These are phyloP conservation scores for Hypotaenidia okinawae DNA, from an alignment of 2,797 vertebrate genomes.

Conservation along the genomic window DNA sequence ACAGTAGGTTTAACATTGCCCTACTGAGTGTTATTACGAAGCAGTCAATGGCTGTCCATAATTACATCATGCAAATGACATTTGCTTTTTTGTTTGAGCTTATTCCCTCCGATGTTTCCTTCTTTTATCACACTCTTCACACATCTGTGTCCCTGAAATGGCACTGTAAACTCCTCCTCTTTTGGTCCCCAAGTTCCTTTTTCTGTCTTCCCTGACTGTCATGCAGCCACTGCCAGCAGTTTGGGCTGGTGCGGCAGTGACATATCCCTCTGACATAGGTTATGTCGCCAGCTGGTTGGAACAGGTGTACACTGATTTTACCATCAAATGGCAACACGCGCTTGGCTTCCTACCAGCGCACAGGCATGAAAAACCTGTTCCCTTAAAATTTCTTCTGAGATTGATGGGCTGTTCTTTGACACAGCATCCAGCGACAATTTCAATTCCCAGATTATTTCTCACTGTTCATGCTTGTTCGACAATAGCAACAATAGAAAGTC, in stretches of 20 bases:
- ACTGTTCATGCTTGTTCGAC: background rate
- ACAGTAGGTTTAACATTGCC: conserved; percentile 85
- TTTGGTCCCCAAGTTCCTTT: conserved; percentile 78
- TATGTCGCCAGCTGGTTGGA: conserved; percentile 90
- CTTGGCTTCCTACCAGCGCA: conserved; percentile 90
- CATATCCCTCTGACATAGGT: conserved; percentile 85
- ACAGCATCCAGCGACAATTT: conserved; percentile 68
- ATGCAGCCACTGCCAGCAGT: conserved; percentile 76
- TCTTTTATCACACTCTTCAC: conserved; percentile 89
- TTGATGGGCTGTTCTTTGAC: conserved; percentile 83
- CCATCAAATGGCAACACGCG: conserved; percentile 87
- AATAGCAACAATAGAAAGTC: conserved; percentile 36
- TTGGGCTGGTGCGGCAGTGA: conserved; percentile 74
- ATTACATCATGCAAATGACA: conserved; percentile 97
- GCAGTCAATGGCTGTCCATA: conserved; percentile 84
- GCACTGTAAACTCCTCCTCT: conserved; percentile 76
- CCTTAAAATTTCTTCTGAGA: conserved; percentile 77
- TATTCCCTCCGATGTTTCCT: conserved; percentile 87
- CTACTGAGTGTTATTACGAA: conserved; percentile 85
- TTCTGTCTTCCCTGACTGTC: conserved; percentile 81
- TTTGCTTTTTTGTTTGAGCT: conserved; percentile 87
- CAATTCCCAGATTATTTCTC: conserved; percentile 56
- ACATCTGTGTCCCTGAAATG: conserved; percentile 85
- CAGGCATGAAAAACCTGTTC: conserved; percentile 88
- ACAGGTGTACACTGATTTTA: conserved; percentile 93